Evolutionary conservation across 2,113 vertebrate species (phyloP).

Genomic region (Bufo bufo): DNA sequence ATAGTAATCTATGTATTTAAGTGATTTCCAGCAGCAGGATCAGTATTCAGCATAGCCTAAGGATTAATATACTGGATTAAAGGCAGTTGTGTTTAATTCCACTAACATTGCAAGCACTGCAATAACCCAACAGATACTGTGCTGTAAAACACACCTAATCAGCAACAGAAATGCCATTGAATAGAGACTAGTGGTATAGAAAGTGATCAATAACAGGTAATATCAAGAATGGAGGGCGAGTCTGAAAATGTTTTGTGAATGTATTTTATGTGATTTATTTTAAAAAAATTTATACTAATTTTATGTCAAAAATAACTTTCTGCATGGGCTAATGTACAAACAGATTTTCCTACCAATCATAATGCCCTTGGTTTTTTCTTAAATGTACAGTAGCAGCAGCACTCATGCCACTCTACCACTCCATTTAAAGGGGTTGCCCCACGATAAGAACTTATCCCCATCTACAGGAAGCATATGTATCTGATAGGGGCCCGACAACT

Average conservation of each 20-base stretch:
- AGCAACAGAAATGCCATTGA: neutral
- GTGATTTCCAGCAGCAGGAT: neutral
- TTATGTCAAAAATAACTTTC: neutral
- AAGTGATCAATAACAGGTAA: neutral
- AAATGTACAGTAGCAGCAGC: too few relatives aligned
- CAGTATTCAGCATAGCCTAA: slow-evolving; percentile 27
- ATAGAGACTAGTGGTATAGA: too few relatives aligned
- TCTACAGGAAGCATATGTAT: too few relatives aligned
- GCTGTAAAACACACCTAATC: neutral
- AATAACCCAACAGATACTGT: slow-evolving; percentile 2
- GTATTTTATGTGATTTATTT: neutral
- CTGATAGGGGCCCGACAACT: too few relatives aligned
- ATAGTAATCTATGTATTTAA: slow-evolving; percentile 46
- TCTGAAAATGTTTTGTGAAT: neutral
- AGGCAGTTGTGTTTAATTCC: slow-evolving; percentile 19
- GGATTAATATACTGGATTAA: slow-evolving; percentile 39
- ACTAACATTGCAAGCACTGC: slow-evolving; percentile 18
- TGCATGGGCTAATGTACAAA: too few relatives aligned
- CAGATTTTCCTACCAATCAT: too few relatives aligned
- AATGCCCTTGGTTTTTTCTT: too few relatives aligned
- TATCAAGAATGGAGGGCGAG: neutral
- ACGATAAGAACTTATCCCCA: too few relatives aligned
- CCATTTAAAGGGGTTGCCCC: too few relatives aligned
- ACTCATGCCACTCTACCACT: too few relatives aligned
- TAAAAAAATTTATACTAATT: neutral